Conservation (phyloP, 2,888 invertebrate genomes). For the Idaea dimidiata region DNA sequence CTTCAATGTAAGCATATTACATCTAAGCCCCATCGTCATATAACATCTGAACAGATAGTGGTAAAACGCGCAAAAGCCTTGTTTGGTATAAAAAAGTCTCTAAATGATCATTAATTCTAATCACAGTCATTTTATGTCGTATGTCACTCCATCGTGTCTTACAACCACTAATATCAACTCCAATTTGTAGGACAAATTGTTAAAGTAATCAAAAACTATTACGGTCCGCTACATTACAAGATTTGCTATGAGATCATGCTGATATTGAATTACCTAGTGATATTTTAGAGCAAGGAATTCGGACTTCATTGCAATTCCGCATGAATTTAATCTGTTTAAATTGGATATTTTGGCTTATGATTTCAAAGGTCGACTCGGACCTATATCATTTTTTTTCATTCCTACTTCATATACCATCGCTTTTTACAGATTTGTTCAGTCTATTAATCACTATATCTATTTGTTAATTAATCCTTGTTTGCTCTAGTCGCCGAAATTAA, state of each 20-base stretch:
- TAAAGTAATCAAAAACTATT: conserved; percentile 59
- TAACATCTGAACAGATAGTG: too few relatives aligned
- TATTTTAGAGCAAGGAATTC: conserved; percentile 10
- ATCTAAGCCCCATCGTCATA: too few relatives aligned
- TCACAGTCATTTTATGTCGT: not conserved
- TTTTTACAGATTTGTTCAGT: too few relatives aligned
- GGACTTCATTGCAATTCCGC: not conserved
- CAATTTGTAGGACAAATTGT: conserved; percentile 53
- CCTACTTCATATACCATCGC: too few relatives aligned
- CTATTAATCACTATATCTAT: too few relatives aligned
- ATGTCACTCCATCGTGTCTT: not conserved
- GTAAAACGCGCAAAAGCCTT: too few relatives aligned
- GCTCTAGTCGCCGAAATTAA: too few relatives aligned
- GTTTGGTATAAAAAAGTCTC: too few relatives aligned
- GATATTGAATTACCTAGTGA: conserved; percentile 30
- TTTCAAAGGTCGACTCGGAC: not conserved
- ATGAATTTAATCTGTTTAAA: not conserved
- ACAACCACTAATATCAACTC: not conserved
- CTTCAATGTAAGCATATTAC: too few relatives aligned
- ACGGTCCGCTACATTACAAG: conserved; percentile 36
- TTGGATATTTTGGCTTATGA: not conserved
- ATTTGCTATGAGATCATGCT: conserved; percentile 43
- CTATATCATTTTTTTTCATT: too few relatives aligned
- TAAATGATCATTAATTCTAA: not conserved
- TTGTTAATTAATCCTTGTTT: too few relatives aligned